phyloP scores from a whole-genome alignment of 1,140 invertebrate genomes.

The Cotesia vestalis region DNA sequence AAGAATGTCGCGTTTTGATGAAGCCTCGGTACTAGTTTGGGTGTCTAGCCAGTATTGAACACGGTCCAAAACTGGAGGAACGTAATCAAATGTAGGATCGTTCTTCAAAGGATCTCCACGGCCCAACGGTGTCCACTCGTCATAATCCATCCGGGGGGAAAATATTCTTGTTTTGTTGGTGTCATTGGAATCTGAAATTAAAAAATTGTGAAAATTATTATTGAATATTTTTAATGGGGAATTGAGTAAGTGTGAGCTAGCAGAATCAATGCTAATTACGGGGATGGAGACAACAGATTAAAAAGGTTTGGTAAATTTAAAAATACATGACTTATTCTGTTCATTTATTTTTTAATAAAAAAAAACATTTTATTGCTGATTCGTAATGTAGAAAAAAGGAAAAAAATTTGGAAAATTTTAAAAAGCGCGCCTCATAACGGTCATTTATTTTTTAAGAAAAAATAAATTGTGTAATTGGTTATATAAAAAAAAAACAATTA shows the following conservation, averaged over 20 bases:
- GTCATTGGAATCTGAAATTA: conserved; percentile 43
- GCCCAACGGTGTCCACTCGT: conserved; percentile 80
- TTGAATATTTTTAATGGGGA: neutral
- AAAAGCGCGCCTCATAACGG: too few relatives aligned
- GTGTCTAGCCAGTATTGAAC: conserved; percentile 81
- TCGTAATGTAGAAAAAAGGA: too few relatives aligned
- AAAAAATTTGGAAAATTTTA: too few relatives aligned
- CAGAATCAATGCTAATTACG: too few relatives aligned
- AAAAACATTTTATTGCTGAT: too few relatives aligned
- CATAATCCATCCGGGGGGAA: conserved; percentile 76
- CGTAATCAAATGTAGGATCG: conserved; percentile 83
- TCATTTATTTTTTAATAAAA: too few relatives aligned
- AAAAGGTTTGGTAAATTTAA: too few relatives aligned
- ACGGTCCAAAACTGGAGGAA: conserved; percentile 77
- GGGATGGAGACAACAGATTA: too few relatives aligned
- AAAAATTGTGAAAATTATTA: conserved; percentile 8
- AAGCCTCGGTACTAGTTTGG: conserved; percentile 52
- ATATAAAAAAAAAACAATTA: too few relatives aligned
- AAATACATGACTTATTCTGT: too few relatives aligned
- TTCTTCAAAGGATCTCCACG: conserved; percentile 80
- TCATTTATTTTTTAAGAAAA: too few relatives aligned
- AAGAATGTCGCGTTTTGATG: conserved; percentile 72
- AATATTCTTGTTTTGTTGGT: conserved; percentile 61
- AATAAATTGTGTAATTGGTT: too few relatives aligned
- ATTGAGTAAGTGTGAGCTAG: neutral